phyloP scores from a whole-genome alignment of 2,797 vertebrate genomes.

The Enteromius fasciolatus region DNA sequence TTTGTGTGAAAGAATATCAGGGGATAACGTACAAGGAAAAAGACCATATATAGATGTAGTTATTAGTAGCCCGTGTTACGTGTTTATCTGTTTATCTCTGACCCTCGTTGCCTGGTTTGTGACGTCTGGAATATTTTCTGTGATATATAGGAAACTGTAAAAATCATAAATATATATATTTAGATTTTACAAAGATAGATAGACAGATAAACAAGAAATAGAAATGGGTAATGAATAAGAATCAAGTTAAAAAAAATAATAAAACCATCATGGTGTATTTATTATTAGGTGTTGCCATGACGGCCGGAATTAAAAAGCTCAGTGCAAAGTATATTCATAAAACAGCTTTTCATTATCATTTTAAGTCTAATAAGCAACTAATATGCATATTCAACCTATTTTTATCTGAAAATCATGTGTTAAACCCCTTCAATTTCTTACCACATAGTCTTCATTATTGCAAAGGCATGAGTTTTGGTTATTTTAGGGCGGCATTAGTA shows the following conservation, averaged over 20 bases:
- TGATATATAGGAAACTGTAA: conserved; percentile 62
- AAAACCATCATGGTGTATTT: conserved; percentile 37
- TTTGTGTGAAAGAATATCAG: conserved; percentile 44
- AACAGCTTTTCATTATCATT: neutral
- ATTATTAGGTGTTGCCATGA: conserved; percentile 45
- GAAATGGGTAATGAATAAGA: conserved; percentile 39
- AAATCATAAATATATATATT: conserved; percentile 67
- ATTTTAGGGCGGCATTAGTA: conserved; percentile 17
- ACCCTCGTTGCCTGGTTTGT: conserved; percentile 73
- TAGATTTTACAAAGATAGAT: conserved; percentile 72
- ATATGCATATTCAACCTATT: neutral
- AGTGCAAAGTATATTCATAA: neutral
- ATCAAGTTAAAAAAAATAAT: conserved; percentile 30
- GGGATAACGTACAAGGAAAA: conserved; percentile 65
- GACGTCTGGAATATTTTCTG: conserved; percentile 75
- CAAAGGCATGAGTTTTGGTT: neutral
- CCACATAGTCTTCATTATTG: conserved; percentile 2
- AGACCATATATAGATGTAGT: conserved; percentile 71
- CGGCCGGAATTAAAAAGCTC: conserved; percentile 26
- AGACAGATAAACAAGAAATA: conserved; percentile 70
- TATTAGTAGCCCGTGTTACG: conserved; percentile 77
- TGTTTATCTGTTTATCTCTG: conserved; percentile 72
- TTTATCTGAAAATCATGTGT: neutral
- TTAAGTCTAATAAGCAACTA: neutral
- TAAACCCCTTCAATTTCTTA: neutral